Conservation (phyloP, 2,888 invertebrate genomes). For the Scaptomyza polygonia region DNA sequence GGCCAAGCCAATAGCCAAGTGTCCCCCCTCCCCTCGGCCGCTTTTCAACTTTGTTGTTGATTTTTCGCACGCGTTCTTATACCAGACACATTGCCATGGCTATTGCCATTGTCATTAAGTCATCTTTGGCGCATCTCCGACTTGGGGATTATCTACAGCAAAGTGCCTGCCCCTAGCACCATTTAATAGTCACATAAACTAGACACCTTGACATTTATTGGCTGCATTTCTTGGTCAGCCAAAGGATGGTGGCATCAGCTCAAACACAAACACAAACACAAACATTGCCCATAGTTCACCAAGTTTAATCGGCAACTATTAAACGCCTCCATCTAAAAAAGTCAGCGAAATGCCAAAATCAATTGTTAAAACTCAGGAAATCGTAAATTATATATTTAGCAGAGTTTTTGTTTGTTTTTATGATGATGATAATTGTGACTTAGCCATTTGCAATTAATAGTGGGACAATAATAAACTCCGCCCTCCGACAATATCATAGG, state of each 20-base stretch:
- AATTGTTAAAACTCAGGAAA: slow-evolving; percentile 1
- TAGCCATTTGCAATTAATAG: background rate
- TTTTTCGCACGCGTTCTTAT: slow-evolving; percentile 58
- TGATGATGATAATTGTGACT: background rate
- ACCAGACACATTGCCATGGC: slow-evolving; percentile 13
- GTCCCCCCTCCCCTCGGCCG: no score
- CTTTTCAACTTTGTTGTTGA: slow-evolving; percentile 59
- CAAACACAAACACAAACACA: slow-evolving; percentile 1
- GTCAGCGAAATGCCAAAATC: slow-evolving; percentile 25
- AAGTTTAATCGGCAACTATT: slow-evolving; percentile 18
- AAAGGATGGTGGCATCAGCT: background rate
- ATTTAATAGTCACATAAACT: slow-evolving; percentile 62
- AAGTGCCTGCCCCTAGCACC: slow-evolving; percentile 29
- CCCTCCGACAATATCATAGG: slow-evolving; percentile 13
- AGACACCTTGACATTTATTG: slow-evolving; percentile 60
- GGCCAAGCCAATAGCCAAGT: slow-evolving; percentile 23
- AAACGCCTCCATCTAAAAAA: slow-evolving; percentile 34
- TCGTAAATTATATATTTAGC: background rate
- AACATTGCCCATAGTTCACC: slow-evolving; percentile 14
- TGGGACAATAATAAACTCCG: slow-evolving; percentile 36
- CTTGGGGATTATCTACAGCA: slow-evolving; percentile 49
- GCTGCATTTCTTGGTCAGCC: slow-evolving; percentile 13
- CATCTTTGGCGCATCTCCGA: slow-evolving; percentile 36
- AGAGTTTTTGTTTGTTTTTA: background rate
- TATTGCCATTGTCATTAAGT: slow-evolving; percentile 58